phyloP scores from a whole-genome alignment of 2,797 vertebrate genomes.

The Eulemur rubriventer region DNA sequence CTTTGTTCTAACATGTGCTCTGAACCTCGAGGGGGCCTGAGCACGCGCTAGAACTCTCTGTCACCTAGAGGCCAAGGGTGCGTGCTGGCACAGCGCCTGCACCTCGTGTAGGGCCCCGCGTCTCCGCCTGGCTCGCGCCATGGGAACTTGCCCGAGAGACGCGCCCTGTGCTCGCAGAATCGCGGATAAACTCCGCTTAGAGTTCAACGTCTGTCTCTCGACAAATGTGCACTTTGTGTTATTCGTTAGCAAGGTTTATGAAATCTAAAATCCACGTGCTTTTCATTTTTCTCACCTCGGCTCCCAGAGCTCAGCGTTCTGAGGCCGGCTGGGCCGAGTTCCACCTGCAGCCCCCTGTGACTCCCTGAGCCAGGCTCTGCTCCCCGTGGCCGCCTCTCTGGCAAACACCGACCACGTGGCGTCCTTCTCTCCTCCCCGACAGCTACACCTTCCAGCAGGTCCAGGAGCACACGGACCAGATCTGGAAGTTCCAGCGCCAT shows the following conservation, averaged over 20 bases:
- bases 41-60: fast-evolving
- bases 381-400: fast-evolving
- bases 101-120: too few species aligned
- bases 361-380: fast-evolving
- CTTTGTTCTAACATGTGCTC: not conserved
- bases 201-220: not conserved
- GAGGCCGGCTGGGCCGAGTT: too few species aligned
- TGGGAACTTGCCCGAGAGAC: too few species aligned
- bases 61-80: fast-evolving
- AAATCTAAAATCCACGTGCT: fast-evolving
- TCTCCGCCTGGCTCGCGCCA: fast-evolving
- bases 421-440: not conserved
- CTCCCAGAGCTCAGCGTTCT: not conserved
- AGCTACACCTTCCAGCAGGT: constrained; percentile 98
- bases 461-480: constrained; percentile 95
- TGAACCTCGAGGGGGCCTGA: not conserved
- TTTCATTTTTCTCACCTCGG: not conserved
- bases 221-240: fast-evolving
- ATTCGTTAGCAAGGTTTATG: fast-evolving
- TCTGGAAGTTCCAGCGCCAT: constrained; percentile 98
- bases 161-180: not conserved
- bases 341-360: fast-evolving
- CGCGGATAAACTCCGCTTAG: too few species aligned
- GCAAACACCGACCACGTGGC: fast-evolving
- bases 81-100: not conserved